Evolutionary conservation across 2,113 vertebrate species (phyloP), one percentile per base, ranked within the genome.

Genomic region (Gadus macrocephalus): DNA sequence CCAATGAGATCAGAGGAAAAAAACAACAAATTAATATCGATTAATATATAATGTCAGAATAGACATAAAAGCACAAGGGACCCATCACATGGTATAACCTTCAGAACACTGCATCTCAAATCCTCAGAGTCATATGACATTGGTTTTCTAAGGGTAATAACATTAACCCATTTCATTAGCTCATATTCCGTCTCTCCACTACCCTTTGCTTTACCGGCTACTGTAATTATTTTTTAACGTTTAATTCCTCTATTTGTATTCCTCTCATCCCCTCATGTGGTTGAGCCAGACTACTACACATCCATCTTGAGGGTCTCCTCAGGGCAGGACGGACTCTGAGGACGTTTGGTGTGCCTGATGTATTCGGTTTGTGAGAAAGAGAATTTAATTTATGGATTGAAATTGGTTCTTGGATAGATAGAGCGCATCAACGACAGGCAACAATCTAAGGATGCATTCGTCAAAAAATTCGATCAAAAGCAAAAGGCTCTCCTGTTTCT

Each of bases 281-380:
- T 42, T 62, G 61, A 31, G 65, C 60, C 67, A 76, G 69, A 80
- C 71, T 66, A 69, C 67, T 75, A 66, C 67, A 76, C 74, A 83
- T 82, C 77, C 62, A 82, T 83, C 83, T 72, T 77, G 28, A 55
- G 70, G 69, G 55, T 81, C 78, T 73, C 53, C 53, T 64, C 68
- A 58, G 7, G 53, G 55, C 68, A 64, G 69, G 61, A 73, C 72
- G 6, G 66, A 73, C 71, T 73, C 71, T 66, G 66, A 81, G 79
- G 76, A 68, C 31, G 70, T 75, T 61, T 75, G 14, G 0, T 19
- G 68, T 66, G 67, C 75, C 70, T 68, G 28, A 62, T 66, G 80
- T 4, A 35, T 72, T 69, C 59, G 66, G 75, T 75, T 77, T 65
- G 68, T 76, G 72, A 75, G 71, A 72, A 74, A 83, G 42, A 77